Evolutionary conservation across 1,140 invertebrate species (phyloP).

Genomic region (Matsumurasca onukii): DNA sequence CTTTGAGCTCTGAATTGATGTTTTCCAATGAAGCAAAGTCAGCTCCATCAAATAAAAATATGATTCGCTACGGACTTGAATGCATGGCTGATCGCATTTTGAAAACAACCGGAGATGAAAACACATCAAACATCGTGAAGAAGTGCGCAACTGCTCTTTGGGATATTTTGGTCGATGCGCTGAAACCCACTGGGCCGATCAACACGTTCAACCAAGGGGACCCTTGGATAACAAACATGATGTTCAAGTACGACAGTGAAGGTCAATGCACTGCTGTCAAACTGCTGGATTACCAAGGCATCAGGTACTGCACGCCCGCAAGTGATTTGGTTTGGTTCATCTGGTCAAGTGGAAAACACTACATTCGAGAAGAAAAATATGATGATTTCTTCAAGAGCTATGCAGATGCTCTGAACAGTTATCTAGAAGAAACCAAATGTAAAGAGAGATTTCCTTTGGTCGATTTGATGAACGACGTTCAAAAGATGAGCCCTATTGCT

Average conservation of each 20-base stretch:
- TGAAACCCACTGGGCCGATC: slow-evolving; percentile 44
- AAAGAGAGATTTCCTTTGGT: not conserved
- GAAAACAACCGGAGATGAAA: not conserved
- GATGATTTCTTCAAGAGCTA: slow-evolving; percentile 7
- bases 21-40: not conserved
- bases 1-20: not conserved
- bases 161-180: not conserved
- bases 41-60: not conserved
- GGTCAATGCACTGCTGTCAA: not conserved
- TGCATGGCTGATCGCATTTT: not conserved
- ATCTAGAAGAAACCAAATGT: not conserved
- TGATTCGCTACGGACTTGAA: not conserved
- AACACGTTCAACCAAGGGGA: slow-evolving; percentile 49
- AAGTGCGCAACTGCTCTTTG: not conserved
- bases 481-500: too few relatives aligned
- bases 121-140: not conserved
- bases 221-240: slow-evolving; percentile 38
- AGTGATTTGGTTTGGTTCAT: slow-evolving; percentile 14
- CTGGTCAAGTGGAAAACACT: not conserved
- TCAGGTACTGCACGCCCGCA: not conserved
- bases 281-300: slow-evolving; percentile 32
- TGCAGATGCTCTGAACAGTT: slow-evolving; percentile 8
- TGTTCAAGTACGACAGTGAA: slow-evolving; percentile 33
- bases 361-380: not conserved
- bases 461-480: not conserved